Evolutionary conservation across 2,113 vertebrate species (phyloP).

Genomic region (Spea multiplicata): DNA sequence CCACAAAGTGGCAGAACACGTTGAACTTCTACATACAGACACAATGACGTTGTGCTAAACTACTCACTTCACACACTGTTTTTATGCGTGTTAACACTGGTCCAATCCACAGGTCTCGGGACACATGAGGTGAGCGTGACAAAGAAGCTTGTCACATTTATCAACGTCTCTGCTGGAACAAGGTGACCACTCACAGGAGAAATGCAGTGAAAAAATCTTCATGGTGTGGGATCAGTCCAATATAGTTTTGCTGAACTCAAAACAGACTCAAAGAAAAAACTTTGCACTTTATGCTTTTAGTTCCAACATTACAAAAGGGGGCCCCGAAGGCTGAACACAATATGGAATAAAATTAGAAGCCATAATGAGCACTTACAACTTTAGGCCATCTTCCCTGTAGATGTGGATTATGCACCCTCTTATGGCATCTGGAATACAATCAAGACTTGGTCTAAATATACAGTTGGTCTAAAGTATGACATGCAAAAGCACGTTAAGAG

Average conservation of each 20-base stretch:
- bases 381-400: background rate
- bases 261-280: background rate
- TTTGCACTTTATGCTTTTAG: background rate
- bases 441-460: background rate
- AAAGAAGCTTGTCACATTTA: background rate
- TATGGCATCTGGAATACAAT: background rate
- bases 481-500: background rate
- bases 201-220: background rate
- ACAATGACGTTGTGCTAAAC: background rate
- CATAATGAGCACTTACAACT: background rate
- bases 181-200: rapidly evolving
- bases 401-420: background rate
- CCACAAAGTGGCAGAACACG: background rate
- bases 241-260: background rate
- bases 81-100: background rate
- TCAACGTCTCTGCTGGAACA: rapidly evolving
- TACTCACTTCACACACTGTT: too few relatives aligned
- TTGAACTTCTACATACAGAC: background rate
- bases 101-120: slow-evolving; percentile 23
- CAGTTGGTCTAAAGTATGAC: background rate
- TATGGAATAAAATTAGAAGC: too few relatives aligned
- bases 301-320: background rate
- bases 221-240: background rate
- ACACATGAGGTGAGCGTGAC: background rate
- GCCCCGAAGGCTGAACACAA: too few relatives aligned